Evolutionary conservation across 1,140 invertebrate genomes (phyloP).

Genomic region (Phocides pigmalion): DNA sequence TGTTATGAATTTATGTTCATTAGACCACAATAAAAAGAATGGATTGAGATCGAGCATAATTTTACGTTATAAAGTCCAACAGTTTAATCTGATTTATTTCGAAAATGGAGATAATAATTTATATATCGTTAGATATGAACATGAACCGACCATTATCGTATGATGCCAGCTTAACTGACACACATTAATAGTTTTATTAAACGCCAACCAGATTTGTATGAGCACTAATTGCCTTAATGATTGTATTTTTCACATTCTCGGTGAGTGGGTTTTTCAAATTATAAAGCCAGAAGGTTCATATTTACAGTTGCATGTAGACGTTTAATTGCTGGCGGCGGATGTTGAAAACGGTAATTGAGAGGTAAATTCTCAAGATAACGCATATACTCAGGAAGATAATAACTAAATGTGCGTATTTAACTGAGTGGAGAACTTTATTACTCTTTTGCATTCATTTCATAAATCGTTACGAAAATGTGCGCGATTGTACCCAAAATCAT

Average conservation of each 20-base stretch:
- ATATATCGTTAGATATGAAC: too few relatives aligned
- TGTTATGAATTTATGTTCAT: too few relatives aligned
- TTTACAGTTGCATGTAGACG: constrained; percentile 75
- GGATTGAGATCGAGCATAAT: too few relatives aligned
- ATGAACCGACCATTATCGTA: too few relatives aligned
- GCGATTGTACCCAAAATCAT: constrained; percentile 51
- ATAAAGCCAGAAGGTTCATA: constrained; percentile 66
- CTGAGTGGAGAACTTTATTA: constrained; percentile 28
- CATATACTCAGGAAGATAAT: constrained; percentile 54
- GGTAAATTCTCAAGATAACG: constrained; percentile 66
- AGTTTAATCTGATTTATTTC: too few relatives aligned
- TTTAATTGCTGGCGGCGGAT: constrained; percentile 73
- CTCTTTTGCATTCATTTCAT: constrained; percentile 20
- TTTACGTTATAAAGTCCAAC: too few relatives aligned
- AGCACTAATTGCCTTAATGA: constrained; percentile 73
- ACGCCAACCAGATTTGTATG: constrained; percentile 62
- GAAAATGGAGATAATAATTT: too few relatives aligned
- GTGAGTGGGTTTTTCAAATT: constrained; percentile 74
- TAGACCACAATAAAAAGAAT: too few relatives aligned
- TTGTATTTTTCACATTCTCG: constrained; percentile 74
- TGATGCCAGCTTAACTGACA: constrained; percentile 3
- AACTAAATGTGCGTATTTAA: constrained; percentile 37
- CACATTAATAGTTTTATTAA: constrained; percentile 71
- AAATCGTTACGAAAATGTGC: constrained; percentile 25
- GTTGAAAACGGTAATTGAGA: constrained; percentile 75